Base-by-base conservation (phyloP, 2,113 vertebrate species). In the Argyrosomus japonicus region DNA sequence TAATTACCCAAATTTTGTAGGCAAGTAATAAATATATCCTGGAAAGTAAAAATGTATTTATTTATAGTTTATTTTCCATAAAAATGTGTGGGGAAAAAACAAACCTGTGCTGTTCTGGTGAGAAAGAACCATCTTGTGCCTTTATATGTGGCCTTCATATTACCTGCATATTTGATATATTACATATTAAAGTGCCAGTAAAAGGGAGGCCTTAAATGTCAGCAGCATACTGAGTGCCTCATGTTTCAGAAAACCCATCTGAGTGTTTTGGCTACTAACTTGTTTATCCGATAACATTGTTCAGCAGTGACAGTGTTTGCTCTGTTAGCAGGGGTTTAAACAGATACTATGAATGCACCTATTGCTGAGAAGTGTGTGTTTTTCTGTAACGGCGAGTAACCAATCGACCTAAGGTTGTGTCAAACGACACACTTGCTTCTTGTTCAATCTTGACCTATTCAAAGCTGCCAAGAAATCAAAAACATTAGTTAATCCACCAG, bases 241-340 rank as follows among this genome's bases (percentile, higher is more conserved):
- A 32, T 70, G 40, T 84, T 64, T 75, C 53, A 50, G 71, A 12
- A 62, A 75, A 75, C 45, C 25, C 69, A 58, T 40, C 32, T 48
- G 51, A 77, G 75, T 83, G 79, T 76, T 82, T 73, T 71, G 84
- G 88, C 69, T 61, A 74, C 75, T 51, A 25, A 32, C 32, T 73
- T 85, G 74, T 87, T 85, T 83, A 75, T 78, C 15, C 1, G 57
- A 87, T 75, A 60, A 75, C 82, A 77, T 45, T 64, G 77, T 71
- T 75, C 14, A 64, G 63, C 62, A 7, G 9, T 73, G 63, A 36
- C 3, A 6, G 68, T 40, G 27, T 53, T 80, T 65, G 43, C 45
- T 84, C 40, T 53, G 57, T 64, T 25, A 48, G 40, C 19, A 3
- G 18, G 19, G 11, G 51, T 25, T 69, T 76, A 53, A 51, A 43